These are phyloP conservation scores for Electrona antarctica DNA, from an alignment of 2,113 vertebrate species.

Conservation along the genomic window DNA sequence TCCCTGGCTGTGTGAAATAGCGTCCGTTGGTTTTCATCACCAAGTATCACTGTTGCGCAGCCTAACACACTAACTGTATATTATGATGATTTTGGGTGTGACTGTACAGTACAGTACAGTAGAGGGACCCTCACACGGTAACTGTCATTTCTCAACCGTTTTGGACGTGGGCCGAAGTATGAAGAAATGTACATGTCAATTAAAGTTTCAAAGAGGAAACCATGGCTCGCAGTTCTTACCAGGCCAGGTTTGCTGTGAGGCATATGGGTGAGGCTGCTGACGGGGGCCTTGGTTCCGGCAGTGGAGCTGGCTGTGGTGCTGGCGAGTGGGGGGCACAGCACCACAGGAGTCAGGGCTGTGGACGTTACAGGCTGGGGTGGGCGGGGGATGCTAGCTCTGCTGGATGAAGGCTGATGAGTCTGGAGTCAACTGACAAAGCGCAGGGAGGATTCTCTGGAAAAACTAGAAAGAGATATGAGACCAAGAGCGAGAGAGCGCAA, in stretches of 20 bases:
- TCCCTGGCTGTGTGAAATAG: no score
- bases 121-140: no score
- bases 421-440: constrained; percentile 92
- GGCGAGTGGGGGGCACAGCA: constrained; percentile 84
- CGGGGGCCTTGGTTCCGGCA: constrained; percentile 70
- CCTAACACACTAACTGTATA: no score
- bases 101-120: no score
- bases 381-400: constrained; percentile 88
- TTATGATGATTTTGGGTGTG: no score
- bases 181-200: no score
- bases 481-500: neutral
- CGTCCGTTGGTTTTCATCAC: no score
- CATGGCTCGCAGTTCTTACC: constrained; percentile 68
- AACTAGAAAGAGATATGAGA: neutral
- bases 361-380: constrained; percentile 76
- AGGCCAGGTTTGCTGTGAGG: constrained; percentile 84
- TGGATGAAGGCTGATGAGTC: constrained; percentile 94
- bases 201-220: no score
- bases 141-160: no score
- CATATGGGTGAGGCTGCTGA: constrained; percentile 88
- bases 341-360: constrained; percentile 83
- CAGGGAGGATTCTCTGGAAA: constrained; percentile 91
- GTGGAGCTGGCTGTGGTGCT: constrained; percentile 74
- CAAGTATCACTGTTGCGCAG: no score
- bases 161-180: no score